Evolutionary conservation across 2,888 invertebrate species (phyloP).

Genomic region (Conus canariensis): DNA sequence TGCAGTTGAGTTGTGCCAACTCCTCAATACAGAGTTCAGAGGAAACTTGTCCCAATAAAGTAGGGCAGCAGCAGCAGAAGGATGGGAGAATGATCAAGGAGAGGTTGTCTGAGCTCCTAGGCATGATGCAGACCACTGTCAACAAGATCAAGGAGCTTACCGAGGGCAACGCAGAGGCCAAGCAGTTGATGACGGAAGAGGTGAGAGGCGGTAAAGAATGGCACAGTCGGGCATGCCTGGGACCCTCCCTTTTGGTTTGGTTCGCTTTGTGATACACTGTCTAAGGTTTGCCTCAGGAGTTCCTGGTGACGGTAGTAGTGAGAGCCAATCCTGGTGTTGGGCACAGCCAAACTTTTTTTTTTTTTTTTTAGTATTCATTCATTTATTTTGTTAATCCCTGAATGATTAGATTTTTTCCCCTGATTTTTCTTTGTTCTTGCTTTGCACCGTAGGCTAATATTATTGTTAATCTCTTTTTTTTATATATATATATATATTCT

Average conservation of each 20-base stretch:
- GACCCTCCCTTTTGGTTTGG: background rate
- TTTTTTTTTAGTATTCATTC: background rate
- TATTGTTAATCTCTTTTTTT: too few relatives aligned
- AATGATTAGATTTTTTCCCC: background rate
- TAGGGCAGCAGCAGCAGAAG: background rate
- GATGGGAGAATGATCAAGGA: background rate
- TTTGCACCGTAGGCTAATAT: too few relatives aligned
- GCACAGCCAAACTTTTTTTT: background rate
- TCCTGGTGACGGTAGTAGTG: background rate
- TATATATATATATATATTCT: too few relatives aligned
- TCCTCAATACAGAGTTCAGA: background rate
- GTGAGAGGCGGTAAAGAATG: background rate
- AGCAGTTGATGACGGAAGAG: background rate
- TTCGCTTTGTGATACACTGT: too few relatives aligned
- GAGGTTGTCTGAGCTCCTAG: background rate
- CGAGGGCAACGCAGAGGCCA: background rate
- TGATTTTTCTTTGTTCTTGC: background rate
- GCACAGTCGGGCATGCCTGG: too few relatives aligned
- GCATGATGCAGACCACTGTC: background rate
- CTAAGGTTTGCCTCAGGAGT: background rate
- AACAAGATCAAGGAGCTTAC: background rate
- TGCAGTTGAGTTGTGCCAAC: background rate
- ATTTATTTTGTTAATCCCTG: background rate
- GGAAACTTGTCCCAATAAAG: background rate
- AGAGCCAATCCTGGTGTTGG: background rate